These are phyloP conservation scores for Hippocampus zosterae DNA, from an alignment of 2,113 vertebrate species.

Conservation along the genomic window DNA sequence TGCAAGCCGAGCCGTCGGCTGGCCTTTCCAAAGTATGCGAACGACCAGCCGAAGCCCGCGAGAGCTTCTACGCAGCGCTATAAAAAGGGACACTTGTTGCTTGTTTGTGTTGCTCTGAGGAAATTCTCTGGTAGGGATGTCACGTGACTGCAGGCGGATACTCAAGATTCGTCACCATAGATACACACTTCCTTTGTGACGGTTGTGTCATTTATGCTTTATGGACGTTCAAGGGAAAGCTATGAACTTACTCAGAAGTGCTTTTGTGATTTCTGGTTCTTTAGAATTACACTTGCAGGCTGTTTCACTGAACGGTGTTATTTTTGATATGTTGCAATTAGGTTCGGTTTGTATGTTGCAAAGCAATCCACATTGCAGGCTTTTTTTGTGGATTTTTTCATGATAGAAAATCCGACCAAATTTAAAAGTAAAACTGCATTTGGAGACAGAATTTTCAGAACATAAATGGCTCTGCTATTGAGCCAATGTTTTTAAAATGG, in stretches of 20 bases:
- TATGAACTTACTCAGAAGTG: background rate
- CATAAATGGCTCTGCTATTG: too few relatives aligned
- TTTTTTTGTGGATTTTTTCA: background rate
- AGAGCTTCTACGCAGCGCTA: constrained; percentile 10
- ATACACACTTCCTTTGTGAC: constrained; percentile 21
- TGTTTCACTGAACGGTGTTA: background rate
- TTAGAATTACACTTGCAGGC: background rate
- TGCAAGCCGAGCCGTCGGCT: background rate
- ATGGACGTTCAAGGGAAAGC: background rate
- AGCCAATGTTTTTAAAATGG: background rate
- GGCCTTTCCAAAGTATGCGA: background rate
- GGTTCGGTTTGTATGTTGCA: background rate
- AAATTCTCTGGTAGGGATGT: constrained; percentile 58
- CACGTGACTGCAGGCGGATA: constrained; percentile 36
- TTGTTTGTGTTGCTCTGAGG: constrained; percentile 2
- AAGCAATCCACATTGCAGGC: background rate
- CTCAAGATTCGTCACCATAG: background rate
- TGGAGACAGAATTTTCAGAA: background rate
- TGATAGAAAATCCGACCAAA: background rate
- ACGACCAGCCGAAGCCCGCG: constrained; percentile 1
- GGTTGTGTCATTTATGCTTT: background rate
- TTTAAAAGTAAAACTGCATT: background rate
- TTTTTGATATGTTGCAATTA: background rate
- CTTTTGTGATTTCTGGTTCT: background rate
- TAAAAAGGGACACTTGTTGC: background rate